Evolutionary conservation across 2,888 invertebrate species (phyloP), one percentile per base, ranked within the genome.

Genomic region (Ochropleura leucogaster): DNA sequence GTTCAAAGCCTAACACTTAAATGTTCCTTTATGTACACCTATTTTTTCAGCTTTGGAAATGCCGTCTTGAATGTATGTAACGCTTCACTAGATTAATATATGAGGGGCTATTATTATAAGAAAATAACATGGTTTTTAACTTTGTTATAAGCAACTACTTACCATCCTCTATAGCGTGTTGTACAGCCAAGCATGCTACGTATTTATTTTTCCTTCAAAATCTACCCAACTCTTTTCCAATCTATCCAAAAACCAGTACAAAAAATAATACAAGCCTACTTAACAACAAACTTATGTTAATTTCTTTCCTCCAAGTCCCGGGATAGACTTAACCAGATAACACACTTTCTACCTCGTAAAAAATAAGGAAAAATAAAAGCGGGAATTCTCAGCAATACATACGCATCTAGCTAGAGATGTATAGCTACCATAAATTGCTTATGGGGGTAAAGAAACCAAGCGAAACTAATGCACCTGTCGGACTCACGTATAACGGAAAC

Each of bases 401-500:
- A 73, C 46, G 64, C 44, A 60, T 59, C 42, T 77, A 65, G 5
- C 20, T 46, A 51, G 18, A 65, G 60, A 76, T 68, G 51, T 74
- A 78, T 80, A 67, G 57, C 64, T 68, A 53, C 47, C 12, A 80
- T 69, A 80, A 72, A 84, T 85, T 86, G 68, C 85, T 81, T 81
- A 74, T 78, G 66, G 70, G 74, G 72, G 47, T 64, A 14, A 81
- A 63, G 51, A 66, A 85, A 69, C 85, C 76, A 84, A 63, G 70
- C 57, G 68, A 55, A 86, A 85, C 87, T 86, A 85, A 85, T 84
- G 76, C 68, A 85, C 78, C 72, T 84, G 76, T 86, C 81, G 49
- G 68, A 74, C 69, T 74, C 72, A 66, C 65, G 68, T 74, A 47
- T 77, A 82, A 68, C 62, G 67, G 57, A 71, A 75, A 66, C 77